Conservation (phyloP, 2,113 vertebrate species). For the Barbus barbus region DNA sequence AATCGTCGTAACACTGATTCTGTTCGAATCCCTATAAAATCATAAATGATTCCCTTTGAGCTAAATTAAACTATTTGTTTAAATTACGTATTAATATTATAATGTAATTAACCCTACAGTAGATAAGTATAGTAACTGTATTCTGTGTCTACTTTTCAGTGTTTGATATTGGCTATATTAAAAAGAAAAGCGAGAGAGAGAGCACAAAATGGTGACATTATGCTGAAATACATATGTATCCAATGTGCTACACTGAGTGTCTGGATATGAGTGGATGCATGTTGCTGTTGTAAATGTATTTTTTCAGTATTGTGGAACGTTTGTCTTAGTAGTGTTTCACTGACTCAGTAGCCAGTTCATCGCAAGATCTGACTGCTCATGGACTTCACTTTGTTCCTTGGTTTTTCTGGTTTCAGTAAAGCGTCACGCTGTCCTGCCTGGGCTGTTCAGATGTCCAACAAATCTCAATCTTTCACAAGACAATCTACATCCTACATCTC, state of each 20-base stretch:
- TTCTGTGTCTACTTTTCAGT: neutral
- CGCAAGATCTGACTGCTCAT: too few relatives aligned
- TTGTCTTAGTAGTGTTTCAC: neutral
- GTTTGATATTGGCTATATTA: neutral
- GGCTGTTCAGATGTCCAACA: too few relatives aligned
- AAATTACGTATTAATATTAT: too few relatives aligned
- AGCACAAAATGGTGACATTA: neutral
- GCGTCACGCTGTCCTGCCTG: neutral
- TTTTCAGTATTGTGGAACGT: neutral
- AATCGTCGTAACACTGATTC: too few relatives aligned
- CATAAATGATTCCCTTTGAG: too few relatives aligned
- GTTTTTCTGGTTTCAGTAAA: neutral
- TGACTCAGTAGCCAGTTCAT: neutral
- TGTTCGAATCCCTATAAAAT: too few relatives aligned
- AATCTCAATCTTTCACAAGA: conserved; percentile 18
- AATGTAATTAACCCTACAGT: too few relatives aligned
- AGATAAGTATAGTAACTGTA: neutral
- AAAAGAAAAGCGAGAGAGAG: neutral
- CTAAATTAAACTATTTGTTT: too few relatives aligned
- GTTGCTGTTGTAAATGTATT: neutral
- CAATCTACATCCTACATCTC: neutral
- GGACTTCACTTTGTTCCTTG: neutral
- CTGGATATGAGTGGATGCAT: neutral
- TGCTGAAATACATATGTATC: neutral
- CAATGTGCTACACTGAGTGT: neutral